Base-by-base conservation (phyloP, 2,888 invertebrate genomes). In the Dynastes tityus region DNA sequence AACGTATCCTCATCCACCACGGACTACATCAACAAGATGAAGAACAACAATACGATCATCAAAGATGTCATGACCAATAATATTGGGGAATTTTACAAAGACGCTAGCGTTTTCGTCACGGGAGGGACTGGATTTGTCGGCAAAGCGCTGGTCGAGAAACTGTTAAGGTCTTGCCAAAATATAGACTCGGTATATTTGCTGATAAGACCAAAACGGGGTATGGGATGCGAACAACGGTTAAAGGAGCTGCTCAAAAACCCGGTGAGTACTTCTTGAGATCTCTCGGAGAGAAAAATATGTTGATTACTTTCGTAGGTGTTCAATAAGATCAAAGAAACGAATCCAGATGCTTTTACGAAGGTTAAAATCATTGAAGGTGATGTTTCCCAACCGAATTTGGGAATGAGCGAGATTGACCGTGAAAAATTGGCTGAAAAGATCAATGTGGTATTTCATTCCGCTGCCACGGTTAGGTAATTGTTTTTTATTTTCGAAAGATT, bases 371-470 rank as follows among this genome's bases (percentile, higher is more conserved):
- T 96, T 58, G 90, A 92, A 2, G 96, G 97, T 0, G 97, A 97
- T 87, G 95, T 97, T 1, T 91, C 93, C 0, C 89, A 92, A 22
- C 91, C 93, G 0, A 92, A 92, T 80, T 89, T 96, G 37, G 96
- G 96, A 9, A 91, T 97, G 70, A 92, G 91, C 78, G 88, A 90
- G 0, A 90, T 92, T 3, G 95, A 96, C 85, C 91, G 92, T 75
- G 88, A 89, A 61, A 89, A 45, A 45, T 11, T 45, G 45, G 45
- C 45, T 2, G 45, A 45, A 11, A 45, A 93, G 67, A 95, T 97
- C 13, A 93, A 96, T 53, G 91, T 96, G 13, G 95, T 98, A 76
- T 97, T 98, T 89, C 98, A 99, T 88, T 96, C 97, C 29, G 99
- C 98, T 0, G 98, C 98, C 0, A 98, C 98, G 0, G 97, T 99